Evolutionary conservation across 30 jellyfish, hydroid and myxozoan species (phyloP).

Genomic region (Nemopilema nomurai): DNA sequence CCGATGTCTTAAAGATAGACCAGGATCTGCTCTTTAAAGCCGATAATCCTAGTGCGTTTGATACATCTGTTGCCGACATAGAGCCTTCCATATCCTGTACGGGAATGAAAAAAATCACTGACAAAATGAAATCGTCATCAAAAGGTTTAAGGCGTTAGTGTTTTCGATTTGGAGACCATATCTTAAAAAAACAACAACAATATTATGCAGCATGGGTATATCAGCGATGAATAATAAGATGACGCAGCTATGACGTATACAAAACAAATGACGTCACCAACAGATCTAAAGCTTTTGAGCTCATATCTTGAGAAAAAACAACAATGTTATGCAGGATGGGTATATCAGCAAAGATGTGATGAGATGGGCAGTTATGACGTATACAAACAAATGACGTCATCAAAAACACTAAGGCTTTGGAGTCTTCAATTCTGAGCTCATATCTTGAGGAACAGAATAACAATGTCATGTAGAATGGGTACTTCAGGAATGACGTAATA

Average conservation of each 20-base stretch:
- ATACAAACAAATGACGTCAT: no score
- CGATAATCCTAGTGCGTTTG: slow-evolving; percentile 94
- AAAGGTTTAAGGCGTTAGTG: not conserved
- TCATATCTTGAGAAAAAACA: no score
- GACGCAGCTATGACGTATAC: no score
- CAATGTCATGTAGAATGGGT: not conserved
- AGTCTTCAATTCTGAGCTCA: not conserved
- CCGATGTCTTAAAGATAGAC: slow-evolving; percentile 97
- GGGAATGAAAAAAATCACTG: not conserved
- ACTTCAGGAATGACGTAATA: not conserved
- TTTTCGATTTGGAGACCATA: no score
- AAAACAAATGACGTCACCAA: no score
- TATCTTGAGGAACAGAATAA: no score
- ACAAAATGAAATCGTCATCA: not conserved
- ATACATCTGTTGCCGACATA: slow-evolving; percentile 97
- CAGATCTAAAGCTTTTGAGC: no score
- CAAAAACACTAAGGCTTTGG: no score
- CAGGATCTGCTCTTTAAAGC: slow-evolving; percentile 95
- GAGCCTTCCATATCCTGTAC: slow-evolving; percentile 98
- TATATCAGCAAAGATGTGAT: not conserved
- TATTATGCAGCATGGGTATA: no score
- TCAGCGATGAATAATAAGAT: no score
- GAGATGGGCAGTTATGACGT: no score
- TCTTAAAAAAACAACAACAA: no score
- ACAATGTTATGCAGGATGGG: not conserved